Conservation (phyloP, 2,797 vertebrate genomes). For the Furcifer pardalis region DNA sequence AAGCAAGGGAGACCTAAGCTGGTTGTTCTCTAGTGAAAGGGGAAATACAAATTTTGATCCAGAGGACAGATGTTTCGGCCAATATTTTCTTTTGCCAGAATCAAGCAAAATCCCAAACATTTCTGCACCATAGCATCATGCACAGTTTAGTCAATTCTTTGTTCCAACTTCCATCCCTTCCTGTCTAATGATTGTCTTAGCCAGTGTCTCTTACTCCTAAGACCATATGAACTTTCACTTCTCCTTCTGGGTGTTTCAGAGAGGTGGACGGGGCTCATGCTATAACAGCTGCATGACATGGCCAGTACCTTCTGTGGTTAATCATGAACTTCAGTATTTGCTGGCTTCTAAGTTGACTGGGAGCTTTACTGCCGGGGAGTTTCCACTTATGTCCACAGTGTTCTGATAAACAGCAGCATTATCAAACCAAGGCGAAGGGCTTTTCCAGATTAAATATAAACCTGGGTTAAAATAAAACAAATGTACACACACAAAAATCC, state of each 20-base stretch:
- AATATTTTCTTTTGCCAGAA: neutral
- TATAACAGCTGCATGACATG: neutral
- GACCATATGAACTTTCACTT: neutral
- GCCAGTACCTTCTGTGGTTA: neutral
- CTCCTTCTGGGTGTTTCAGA: neutral
- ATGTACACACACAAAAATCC: too few species aligned
- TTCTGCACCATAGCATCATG: neutral
- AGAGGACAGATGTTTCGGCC: neutral
- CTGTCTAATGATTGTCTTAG: neutral
- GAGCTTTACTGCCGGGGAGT: neutral
- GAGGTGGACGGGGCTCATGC: neutral
- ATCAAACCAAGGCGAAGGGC: neutral
- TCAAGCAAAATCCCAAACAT: too few species aligned
- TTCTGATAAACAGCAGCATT: constrained; percentile 3
- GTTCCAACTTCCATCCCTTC: too few species aligned
- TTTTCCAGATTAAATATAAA: neutral
- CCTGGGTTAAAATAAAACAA: too few species aligned
- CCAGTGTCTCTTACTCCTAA: neutral
- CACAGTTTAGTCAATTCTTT: neutral
- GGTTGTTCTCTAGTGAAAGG: too few species aligned
- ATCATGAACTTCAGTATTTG: neutral
- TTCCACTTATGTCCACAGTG: neutral
- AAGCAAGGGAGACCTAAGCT: too few species aligned
- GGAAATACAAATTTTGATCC: too few species aligned
- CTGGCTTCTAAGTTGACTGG: neutral